These are phyloP conservation scores for Pogonophryne albipinna DNA, from an alignment of 2,797 vertebrate genomes.

Conservation along the genomic window DNA sequence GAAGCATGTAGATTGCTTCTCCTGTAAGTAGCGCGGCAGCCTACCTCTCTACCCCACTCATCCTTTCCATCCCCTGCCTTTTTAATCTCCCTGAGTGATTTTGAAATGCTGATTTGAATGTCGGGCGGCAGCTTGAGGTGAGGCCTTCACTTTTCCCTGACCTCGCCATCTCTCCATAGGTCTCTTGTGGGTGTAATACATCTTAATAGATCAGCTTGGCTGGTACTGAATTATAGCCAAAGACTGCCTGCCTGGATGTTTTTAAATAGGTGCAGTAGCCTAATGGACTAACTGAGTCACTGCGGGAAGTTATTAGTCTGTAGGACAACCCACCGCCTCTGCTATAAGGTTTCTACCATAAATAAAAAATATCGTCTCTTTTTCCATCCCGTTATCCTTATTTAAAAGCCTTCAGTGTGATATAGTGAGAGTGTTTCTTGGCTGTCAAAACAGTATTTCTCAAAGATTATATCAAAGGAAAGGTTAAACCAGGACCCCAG, in stretches of 20 bases:
- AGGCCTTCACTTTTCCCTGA: conserved; percentile 69
- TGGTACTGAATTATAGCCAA: conserved; percentile 76
- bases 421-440: conserved; percentile 62
- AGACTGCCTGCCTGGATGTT: conserved; percentile 61
- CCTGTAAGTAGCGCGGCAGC: conserved; percentile 32
- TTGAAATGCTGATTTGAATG: conserved; percentile 79
- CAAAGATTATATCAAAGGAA: conserved; percentile 68
- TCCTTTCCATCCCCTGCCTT: conserved; percentile 53
- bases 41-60: conserved; percentile 54
- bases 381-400: conserved; percentile 48
- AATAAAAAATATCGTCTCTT: conserved; percentile 63
- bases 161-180: conserved; percentile 59
- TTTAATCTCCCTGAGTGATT: conserved; percentile 87
- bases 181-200: conserved; percentile 76
- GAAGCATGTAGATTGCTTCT: conserved; percentile 62
- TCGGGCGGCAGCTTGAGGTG: conserved; percentile 66
- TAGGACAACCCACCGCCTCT: conserved; percentile 36
- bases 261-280: conserved; percentile 72
- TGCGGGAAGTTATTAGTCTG: conserved; percentile 67
- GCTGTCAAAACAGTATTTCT: conserved; percentile 71
- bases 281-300: conserved; percentile 66
- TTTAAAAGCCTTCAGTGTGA: conserved; percentile 68
- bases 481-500: conserved; percentile 54
- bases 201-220: conserved; percentile 80
- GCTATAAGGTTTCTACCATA: conserved; percentile 38